phyloP scores from a whole-genome alignment of 2,113 vertebrate species.

The Todiramphus saurophagus region DNA sequence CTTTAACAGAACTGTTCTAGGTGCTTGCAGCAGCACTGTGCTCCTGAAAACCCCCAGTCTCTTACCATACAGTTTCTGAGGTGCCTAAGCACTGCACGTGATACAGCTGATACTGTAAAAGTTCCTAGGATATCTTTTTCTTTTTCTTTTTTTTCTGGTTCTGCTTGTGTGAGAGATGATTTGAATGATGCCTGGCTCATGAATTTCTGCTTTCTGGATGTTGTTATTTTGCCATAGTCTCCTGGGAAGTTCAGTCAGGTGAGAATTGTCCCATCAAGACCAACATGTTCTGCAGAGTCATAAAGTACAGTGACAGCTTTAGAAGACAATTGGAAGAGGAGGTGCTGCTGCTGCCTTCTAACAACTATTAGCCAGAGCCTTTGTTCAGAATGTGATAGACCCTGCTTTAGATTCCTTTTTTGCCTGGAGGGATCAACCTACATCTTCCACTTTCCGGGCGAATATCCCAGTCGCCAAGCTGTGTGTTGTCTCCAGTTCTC shows the following conservation, averaged over 20 bases:
- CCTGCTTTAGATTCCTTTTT: slow-evolving; percentile 5
- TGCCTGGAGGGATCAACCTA: slow-evolving; percentile 36
- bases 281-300: not conserved
- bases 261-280: not conserved
- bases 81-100: not conserved
- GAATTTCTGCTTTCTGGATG: not conserved
- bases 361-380: not conserved
- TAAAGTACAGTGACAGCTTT: not conserved
- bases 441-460: not conserved
- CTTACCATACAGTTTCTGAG: not conserved
- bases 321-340: slow-evolving; percentile 3
- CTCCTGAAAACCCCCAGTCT: not conserved
- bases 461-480: slow-evolving; percentile 1
- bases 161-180: not conserved
- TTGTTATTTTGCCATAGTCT: not conserved
- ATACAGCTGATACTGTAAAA: not conserved
- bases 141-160: not conserved
- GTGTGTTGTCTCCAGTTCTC: slow-evolving; percentile 15
- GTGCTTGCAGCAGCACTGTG: not conserved
- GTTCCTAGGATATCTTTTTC: not conserved
- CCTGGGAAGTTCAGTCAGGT: not conserved
- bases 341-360: not conserved
- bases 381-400: slow-evolving; percentile 44
- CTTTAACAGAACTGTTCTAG: not conserved
- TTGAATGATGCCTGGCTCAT: not conserved